Evolutionary conservation across 30 jellyfish, hydroid and myxozoan species (phyloP), one percentile per base, ranked within the genome.

Genomic region (Hydra vulgaris): DNA sequence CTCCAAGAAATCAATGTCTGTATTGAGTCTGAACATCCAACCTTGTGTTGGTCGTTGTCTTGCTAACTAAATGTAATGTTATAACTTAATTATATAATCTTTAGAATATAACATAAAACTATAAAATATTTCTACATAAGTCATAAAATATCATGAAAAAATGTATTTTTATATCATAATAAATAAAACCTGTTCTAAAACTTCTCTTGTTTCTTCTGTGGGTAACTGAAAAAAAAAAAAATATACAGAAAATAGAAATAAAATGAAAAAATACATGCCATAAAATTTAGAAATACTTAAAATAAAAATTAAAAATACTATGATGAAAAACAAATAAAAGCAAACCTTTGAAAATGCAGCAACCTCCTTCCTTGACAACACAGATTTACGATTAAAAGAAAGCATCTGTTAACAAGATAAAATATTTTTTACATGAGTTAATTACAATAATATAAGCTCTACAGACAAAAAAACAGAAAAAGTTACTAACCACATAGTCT

Each of bases 11-110:
- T 90, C 97, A 3, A 72, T 73, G 73, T 90, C 95, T 18, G 97
- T 78, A 8, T 92, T 84, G 21, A 85, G 88, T 82, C 73, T 78
- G 76, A 90, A 90, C 74, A 85, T 95, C 97, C 97, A 90, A 55
- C 97, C 94, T 69, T 85, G 97, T 7, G 95, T 89, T 23, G 95
- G 83, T 27, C 82, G 81, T 68, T 86, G 95, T 17, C 97, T 87
- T 0, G 94, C 95, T 21, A 90, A 74, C 97, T 89, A 80, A 71
- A 27, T 74, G 76, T 17, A 21, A 18, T 15, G 0, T 20, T 18
- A 18, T 23, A 21, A 75, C 25, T 17, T 17, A 17, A 74, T 18
- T 23, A 25, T 20, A 75, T 0, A 0, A 17, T 23, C 15, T 17
- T 12, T 20, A n/a, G 55, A 71, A 15, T n/a, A 15, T 71, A 17